Conservation (phyloP, 2,113 vertebrate genomes). For the Melanostigma gelatinosum region DNA sequence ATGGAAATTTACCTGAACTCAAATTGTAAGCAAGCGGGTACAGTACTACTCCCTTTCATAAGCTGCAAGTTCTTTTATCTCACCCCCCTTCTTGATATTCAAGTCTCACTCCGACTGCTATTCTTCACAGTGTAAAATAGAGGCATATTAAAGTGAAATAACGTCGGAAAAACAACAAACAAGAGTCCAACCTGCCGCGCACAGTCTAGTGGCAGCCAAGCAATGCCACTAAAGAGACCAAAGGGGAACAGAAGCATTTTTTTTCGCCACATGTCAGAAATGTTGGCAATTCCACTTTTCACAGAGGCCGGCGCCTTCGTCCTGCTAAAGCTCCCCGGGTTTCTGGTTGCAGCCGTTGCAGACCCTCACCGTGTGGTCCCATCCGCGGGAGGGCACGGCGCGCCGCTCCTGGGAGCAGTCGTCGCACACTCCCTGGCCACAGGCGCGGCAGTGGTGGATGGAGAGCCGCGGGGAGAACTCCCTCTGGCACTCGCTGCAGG, state of each 20-base stretch:
- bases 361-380: slow-evolving; percentile 98
- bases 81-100: slow-evolving; percentile 16
- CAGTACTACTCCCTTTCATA: slow-evolving; percentile 30
- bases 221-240: slow-evolving; percentile 9
- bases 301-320: not conserved
- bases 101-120: slow-evolving; percentile 34
- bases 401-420: slow-evolving; percentile 93
- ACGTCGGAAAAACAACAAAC: slow-evolving; percentile 4
- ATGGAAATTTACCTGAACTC: slow-evolving; percentile 34
- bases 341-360: slow-evolving; percentile 96
- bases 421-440: slow-evolving; percentile 95
- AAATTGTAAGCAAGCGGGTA: not conserved
- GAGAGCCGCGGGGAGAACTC: slow-evolving; percentile 92
- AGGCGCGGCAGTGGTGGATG: slow-evolving; percentile 98
- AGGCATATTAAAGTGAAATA: slow-evolving; percentile 51
- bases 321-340: slow-evolving; percentile 93
- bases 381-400: slow-evolving; percentile 93
- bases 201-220: slow-evolving; percentile 10
- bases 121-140: slow-evolving; percentile 66
- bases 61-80: not conserved
- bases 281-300: slow-evolving; percentile 38
- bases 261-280: slow-evolving; percentile 9
- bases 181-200: slow-evolving; percentile 21
- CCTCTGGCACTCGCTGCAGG: slow-evolving; percentile 91
- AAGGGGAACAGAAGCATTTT: slow-evolving; percentile 8